These are phyloP conservation scores for Desmophyllum pertusum DNA, from an alignment of 92 coral and sea anemone genomes.

Conservation along the genomic window DNA sequence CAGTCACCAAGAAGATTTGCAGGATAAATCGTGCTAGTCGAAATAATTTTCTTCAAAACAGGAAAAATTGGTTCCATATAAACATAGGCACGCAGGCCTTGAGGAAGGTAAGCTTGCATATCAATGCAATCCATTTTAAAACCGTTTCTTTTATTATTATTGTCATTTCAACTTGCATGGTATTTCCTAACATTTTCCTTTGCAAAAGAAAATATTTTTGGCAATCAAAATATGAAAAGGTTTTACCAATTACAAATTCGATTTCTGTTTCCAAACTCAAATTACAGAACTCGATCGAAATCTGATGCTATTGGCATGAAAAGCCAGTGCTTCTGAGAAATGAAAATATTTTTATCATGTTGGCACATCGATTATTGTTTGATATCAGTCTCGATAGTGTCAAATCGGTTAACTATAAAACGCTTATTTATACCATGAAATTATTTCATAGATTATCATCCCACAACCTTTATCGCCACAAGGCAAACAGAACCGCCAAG, in stretches of 20 bases:
- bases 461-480: not conserved
- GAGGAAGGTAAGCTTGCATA: constrained; percentile 1
- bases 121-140: not conserved
- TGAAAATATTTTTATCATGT: not conserved
- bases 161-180: not conserved
- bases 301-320: not conserved
- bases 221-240: not conserved
- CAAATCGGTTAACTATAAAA: not conserved
- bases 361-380: not conserved
- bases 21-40: not conserved
- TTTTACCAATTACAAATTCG: not conserved
- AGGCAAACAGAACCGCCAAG: not conserved
- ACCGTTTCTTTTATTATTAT: too few relatives aligned
- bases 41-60: not conserved
- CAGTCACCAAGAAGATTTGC: not conserved
- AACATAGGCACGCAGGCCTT: not conserved
- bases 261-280: not conserved
- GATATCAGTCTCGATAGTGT: not conserved
- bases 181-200: not conserved
- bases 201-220: not conserved
- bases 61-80: not conserved
- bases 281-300: not conserved
- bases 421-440: not conserved
- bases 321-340: not conserved
- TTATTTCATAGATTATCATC: not conserved